A percentile compares a stretch with the other conserved stretches of the same genome.
Evolutionary conservation across 2,113 vertebrate species (phyloP).

Genomic region (Oryzias melastigma): DNA sequence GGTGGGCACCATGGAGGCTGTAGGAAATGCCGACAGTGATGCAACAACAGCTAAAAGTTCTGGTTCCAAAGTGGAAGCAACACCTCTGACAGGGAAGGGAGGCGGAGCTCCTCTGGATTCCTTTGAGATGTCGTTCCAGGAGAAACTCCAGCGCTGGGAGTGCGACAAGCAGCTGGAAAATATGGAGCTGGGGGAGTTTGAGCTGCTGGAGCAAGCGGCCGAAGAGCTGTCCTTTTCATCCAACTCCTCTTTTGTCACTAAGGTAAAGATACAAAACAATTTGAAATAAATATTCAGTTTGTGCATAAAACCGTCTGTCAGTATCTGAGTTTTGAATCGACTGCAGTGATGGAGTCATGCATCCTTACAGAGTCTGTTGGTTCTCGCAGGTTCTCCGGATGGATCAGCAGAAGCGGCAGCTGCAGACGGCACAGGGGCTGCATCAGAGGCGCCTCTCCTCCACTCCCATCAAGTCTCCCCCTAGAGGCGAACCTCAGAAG

Average conservation of each 20-base stretch:
- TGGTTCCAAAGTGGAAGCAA: conserved; percentile 1
- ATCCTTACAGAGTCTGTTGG: background rate
- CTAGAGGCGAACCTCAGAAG: conserved; percentile 11
- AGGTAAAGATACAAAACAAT: conserved; percentile 57
- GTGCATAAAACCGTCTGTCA: no score
- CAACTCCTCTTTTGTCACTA: conserved; percentile 92
- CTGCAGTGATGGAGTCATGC: no score
- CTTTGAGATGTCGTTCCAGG: conserved; percentile 86
- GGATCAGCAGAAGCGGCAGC: conserved; percentile 68
- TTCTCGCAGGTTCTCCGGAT: conserved; percentile 73
- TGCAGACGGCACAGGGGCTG: conserved; percentile 51
- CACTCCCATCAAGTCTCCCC: conserved; percentile 85
- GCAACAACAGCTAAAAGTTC: background rate
- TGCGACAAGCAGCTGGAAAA: conserved; percentile 82
- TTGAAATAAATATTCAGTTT: no score
- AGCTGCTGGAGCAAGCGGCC: conserved; percentile 91
- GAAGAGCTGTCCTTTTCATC: conserved; percentile 96
- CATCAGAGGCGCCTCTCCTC: conserved; percentile 84
- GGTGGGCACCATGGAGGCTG: background rate
- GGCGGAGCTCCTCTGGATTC: conserved; percentile 65
- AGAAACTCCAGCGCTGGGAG: conserved; percentile 84
- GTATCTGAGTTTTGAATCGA: no score
- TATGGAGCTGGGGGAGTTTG: conserved; percentile 93
- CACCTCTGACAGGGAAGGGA: background rate
- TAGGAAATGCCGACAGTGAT: background rate